Conservation (phyloP, 2,888 invertebrate species). For the Nomada ruficornis region DNA sequence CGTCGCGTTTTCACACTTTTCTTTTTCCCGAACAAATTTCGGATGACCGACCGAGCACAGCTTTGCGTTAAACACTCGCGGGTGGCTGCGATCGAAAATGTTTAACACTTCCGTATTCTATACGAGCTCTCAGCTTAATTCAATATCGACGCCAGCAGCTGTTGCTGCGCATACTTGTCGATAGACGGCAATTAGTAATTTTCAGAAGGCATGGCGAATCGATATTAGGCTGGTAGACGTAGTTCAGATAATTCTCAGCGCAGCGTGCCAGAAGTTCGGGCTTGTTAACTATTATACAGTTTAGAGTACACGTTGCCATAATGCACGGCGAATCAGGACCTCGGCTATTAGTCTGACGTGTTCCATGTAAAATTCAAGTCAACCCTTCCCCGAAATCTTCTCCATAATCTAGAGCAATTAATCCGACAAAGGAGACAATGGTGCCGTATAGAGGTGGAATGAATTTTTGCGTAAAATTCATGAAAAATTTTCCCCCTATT, state of each 20-base stretch:
- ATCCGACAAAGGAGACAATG: too few species aligned
- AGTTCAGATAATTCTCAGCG: conserved; percentile 45
- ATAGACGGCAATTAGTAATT: conserved; percentile 51
- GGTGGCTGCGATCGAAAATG: not conserved
- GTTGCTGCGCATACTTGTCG: conserved; percentile 30
- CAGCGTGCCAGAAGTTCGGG: conserved; percentile 29
- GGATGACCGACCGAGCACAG: not conserved
- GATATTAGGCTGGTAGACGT: conserved; percentile 26
- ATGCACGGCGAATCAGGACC: conserved; percentile 20
- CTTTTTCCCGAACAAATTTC: not conserved
- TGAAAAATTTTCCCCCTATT: not conserved
- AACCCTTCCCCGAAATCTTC: too few species aligned
- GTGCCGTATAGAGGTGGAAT: not conserved
- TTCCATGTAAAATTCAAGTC: not conserved
- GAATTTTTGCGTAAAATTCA: not conserved
- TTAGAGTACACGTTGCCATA: conserved; percentile 16
- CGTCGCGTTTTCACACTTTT: not conserved
- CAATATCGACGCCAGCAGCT: conserved; percentile 31
- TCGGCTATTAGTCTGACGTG: not conserved
- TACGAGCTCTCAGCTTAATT: not conserved
- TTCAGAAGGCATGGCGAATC: conserved; percentile 27
- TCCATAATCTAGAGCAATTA: too few species aligned
- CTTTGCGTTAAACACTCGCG: too few species aligned
- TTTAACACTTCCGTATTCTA: not conserved
- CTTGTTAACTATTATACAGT: conserved; percentile 44